Evolutionary conservation across 2,888 invertebrate species (phyloP), one percentile per base, ranked within the genome.

Genomic region (Abscondita cerata): DNA sequence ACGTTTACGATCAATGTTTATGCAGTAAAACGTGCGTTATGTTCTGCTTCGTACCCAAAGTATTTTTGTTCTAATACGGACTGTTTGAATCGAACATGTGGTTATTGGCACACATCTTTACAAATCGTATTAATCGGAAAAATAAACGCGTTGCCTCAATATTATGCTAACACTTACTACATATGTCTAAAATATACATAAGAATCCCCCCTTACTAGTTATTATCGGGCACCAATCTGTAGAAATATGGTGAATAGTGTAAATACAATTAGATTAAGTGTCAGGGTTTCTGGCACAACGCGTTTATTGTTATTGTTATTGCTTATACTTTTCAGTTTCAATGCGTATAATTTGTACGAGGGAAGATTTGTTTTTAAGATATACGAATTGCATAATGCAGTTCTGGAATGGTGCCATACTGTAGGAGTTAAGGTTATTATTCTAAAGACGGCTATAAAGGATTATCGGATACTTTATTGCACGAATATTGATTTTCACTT

Each of bases 191-290:
- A 73, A 71, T 70, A 72, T 73, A 72, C 73, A 69, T 60, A 64
- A 57, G 20, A 19, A 59, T 56, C 65, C 67, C 67, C 62, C 57
- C 65, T 62, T 66, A 66, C 63, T n/a, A n/a, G 69, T 68, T 69
- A 66, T 68, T 68, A 66, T 65, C 61, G 65, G 54, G 36, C 54
- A 53, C 59, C 59, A 66, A 62, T 68, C 62, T 58, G 62, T 41
- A 53, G 68, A 62, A 71, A 71, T 71, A 71, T 70, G 69, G 68
- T 68, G 72, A 72, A 74, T 68, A 69, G 71, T 74, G 75, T 74
- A 76, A 76, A 76, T 73, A 76, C 76, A 75, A 76, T 75, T 75
- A 75, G 71, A 76, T 76, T 75, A 73, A 75, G 73, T 73, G 72
- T 71, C 70, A 67, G 71, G 61, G 70, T 64, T 71, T 69, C 69